Evolutionary conservation across 2,888 invertebrate species (phyloP), one percentile per base, ranked within the genome.

Genomic region (Dasypolia templi): DNA sequence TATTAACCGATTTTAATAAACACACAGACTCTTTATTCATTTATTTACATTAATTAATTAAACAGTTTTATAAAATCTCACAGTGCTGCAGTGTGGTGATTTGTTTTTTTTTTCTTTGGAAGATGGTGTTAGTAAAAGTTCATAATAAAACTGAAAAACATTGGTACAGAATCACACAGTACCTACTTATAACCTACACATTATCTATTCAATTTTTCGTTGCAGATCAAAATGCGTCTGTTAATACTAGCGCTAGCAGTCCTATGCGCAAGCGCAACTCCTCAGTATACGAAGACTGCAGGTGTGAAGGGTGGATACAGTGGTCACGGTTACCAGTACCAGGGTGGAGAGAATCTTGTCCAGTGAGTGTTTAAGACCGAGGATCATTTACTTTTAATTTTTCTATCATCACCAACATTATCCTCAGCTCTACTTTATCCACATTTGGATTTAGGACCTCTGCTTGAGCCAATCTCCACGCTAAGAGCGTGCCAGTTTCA

Each of bases 231-330:
- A 39, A 91, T 91, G 91, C 87, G 85, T 66, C 29, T 89, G 12
- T 44, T 89, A 11, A 35, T 91, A 65, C 67, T 87, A 64, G 81
- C 88, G 74, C 82, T 92, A 51, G 70, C 88, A 32, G 77, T 91
- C 17, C 84, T 85, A n/a, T 86, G 89, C 77, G 89, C 82, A 17
- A 74, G 81, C 83, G 87, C 88, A 72, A 72, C 58, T 19, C 87
- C 89, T 9, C 91, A 91, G 67, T 81, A 90, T 73, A 84, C 89
- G 12, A 93, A 94, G 83, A 89, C 90, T 0, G 92, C 81, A 3
- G 88, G 89, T 0, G 90, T 93, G 3, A 95, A 94, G 56, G 93
- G 94, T 0, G 94, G 94, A 1, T 81, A 89, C 63, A 84, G 87
- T 2, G 87, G 89, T 0, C 85, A 70, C 6, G 82, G 82, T 1